Evolutionary conservation across 2,113 vertebrate genomes (phyloP), one percentile per base, ranked within the genome.

Genomic region (Leptocoma aspasia): DNA sequence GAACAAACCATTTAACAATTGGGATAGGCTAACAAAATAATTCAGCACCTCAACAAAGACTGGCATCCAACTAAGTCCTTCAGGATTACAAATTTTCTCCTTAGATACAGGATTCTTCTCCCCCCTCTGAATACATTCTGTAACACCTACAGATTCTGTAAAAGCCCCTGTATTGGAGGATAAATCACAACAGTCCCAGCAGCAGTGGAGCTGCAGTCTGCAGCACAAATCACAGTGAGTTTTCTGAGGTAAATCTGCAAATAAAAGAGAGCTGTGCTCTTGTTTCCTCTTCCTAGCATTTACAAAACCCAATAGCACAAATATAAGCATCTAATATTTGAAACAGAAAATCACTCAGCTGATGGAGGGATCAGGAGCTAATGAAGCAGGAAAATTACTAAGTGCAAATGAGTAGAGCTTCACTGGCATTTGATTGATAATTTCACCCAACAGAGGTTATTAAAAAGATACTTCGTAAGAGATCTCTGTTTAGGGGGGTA

Each of bases 181-280:
- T 90, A 88, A 97, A 87, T 76, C 57, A 78, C 57, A 63, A 47
- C 70, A 83, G 31, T 79, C 20, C 39, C 56, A 77, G 61, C 31
- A 76, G 82, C 61, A 76, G 21, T 31, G 31, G 37, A 44, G 11
- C 71, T 59, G 44, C 63, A 44, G 63, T 92, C 64, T 95, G 68
- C 66, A 66, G 72, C 82, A 59, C 26, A 92, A 88, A 96, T 85
- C 26, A 82, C 31, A 71, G 44, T 63, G 21, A 41, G 65, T 96
- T 93, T 96, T 82, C 86, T 92, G 63, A 82, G 77, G 90, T 95
- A 94, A 95, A 94, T 94, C 80, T 89, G 54, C 54, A 91, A 95
- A 97, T 86, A 81, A 81, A 83, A 94, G 88, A 95, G 26, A 33
- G 56, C 44, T 86, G 52, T 92, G 91, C 71, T 90, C 52, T 57